A percentile compares a stretch with the other conserved stretches of the same genome.
These are phyloP conservation scores for Engystomops pustulosus DNA, from an alignment of 2,113 vertebrate genomes.

Conservation along the genomic window DNA sequence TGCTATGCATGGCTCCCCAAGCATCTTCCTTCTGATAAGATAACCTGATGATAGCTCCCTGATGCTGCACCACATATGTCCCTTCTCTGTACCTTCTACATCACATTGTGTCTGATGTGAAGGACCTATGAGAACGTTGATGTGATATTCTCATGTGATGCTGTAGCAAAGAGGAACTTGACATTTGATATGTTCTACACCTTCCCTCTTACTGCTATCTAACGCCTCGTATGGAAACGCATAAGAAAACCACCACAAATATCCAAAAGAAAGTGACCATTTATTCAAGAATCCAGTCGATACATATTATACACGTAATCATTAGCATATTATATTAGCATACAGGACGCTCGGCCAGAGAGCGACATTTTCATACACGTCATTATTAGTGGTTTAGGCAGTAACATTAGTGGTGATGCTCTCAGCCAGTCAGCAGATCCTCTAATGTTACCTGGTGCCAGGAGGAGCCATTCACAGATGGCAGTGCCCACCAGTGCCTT, in stretches of 20 bases:
- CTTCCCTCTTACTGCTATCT: too few species aligned
- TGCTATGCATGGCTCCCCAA: too few species aligned
- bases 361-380: conserved; percentile 40
- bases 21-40: too few species aligned
- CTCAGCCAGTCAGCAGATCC: conserved; percentile 48
- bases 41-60: too few species aligned
- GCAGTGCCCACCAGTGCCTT: not conserved
- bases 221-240: too few species aligned
- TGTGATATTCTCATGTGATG: too few species aligned
- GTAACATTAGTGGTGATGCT: conserved; percentile 21
- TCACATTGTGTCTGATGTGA: too few species aligned
- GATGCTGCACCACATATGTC: too few species aligned
- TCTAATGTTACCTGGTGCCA: conserved; percentile 21
- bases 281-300: conserved; percentile 50
- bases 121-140: too few species aligned
- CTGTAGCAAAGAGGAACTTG: too few species aligned
- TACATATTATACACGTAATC: conserved; percentile 45
- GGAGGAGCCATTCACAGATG: conserved; percentile 27
- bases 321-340: conserved; percentile 59
- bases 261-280: conserved; percentile 40
- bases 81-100: too few species aligned
- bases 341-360: conserved; percentile 33
- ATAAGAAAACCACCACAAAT: conserved; percentile 28
- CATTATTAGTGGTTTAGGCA: conserved; percentile 24
- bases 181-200: too few species aligned